Percentiles rank a stretch among this genome's conserved stretches.
These are phyloP conservation scores for Tinea pellionella DNA, from an alignment of 2,888 invertebrate species.

Conservation along the genomic window DNA sequence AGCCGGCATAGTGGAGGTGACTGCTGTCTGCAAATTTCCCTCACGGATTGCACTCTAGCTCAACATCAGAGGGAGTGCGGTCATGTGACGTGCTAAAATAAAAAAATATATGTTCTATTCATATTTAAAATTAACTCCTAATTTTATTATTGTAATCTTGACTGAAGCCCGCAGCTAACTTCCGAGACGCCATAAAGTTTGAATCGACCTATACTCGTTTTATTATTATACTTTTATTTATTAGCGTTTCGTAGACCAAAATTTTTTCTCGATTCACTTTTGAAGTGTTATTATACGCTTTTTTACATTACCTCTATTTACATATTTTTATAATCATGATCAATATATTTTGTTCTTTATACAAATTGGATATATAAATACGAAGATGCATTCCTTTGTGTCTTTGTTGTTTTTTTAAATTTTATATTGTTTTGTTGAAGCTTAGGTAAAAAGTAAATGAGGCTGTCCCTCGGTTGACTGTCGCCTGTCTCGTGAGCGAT, in stretches of 20 bases:
- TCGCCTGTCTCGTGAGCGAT: conserved; percentile 29
- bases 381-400: conserved; percentile 58
- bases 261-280: conserved; percentile 58
- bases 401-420: conserved; percentile 53
- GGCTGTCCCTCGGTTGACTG: conserved; percentile 63
- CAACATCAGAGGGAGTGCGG: no score
- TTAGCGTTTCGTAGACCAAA: conserved; percentile 53
- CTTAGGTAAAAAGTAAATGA: conserved; percentile 39
- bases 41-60: no score
- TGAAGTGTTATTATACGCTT: conserved; percentile 65
- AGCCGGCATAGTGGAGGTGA: no score
- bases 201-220: no score
- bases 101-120: no score
- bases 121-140: no score
- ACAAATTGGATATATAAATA: conserved; percentile 38
- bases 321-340: conserved; percentile 63
- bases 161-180: no score
- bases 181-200: no score
- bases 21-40: no score
- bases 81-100: no score
- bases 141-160: no score
- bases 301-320: conserved; percentile 59
- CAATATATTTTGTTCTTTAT: conserved; percentile 50
- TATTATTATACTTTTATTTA: conserved; percentile 58
- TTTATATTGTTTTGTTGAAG: conserved; percentile 42